These are phyloP conservation scores for Coptotermes formosanus DNA, from an alignment of 1,140 invertebrate species.

Conservation along the genomic window DNA sequence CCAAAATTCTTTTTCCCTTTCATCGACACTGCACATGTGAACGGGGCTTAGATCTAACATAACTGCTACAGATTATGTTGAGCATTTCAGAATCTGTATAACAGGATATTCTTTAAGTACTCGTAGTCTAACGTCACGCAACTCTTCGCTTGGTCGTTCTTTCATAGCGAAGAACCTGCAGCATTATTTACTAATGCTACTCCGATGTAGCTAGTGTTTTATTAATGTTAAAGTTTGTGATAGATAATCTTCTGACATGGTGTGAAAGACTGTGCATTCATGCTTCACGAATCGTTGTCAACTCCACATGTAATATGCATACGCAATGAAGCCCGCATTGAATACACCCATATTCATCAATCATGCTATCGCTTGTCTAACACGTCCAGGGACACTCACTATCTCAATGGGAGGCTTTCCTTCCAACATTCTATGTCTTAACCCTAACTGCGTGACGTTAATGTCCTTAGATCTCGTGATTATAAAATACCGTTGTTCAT, in stretches of 20 bases:
- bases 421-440: not conserved
- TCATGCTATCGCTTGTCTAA: slow-evolving; percentile 8
- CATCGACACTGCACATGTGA: no score
- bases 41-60: no score
- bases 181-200: not conserved
- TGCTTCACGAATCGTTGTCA: not conserved
- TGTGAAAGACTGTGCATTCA: not conserved
- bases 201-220: not conserved
- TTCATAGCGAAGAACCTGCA: no score
- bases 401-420: not conserved
- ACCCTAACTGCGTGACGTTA: not conserved
- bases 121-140: no score
- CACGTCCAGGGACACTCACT: not conserved
- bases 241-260: not conserved
- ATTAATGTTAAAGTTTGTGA: slow-evolving; percentile 3
- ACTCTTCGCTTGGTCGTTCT: no score
- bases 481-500: no score
- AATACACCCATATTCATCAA: slow-evolving; percentile 16
- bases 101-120: no score
- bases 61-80: no score
- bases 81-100: no score
- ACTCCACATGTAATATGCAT: slow-evolving; percentile 7
- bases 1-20: no score
- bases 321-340: not conserved
- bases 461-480: not conserved